Evolutionary conservation across 92 coral and sea anemone genomes (phyloP).

Genomic region (Pocillopora grandis): DNA sequence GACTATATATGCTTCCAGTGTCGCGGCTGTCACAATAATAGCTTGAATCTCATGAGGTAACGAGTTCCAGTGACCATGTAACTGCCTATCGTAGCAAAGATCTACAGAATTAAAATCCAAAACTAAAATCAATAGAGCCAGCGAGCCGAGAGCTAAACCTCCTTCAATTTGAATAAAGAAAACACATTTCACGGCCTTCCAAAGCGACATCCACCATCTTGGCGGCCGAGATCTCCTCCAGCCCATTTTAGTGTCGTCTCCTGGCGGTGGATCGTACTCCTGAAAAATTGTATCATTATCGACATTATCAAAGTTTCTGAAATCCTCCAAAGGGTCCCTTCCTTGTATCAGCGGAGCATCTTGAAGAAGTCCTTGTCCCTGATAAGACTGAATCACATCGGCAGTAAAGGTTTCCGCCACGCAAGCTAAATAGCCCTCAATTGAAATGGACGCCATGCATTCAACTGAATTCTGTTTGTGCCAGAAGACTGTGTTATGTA

Average conservation of each 20-base stretch:
- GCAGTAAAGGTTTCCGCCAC: not conserved
- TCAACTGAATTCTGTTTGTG: not conserved
- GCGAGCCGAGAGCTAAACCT: conserved; percentile 38
- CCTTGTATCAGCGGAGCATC: not conserved
- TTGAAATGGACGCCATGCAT: not conserved
- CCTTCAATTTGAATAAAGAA: conserved; percentile 52
- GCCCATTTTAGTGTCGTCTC: too few species aligned
- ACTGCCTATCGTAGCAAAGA: conserved; percentile 44
- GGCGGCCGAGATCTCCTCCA: too few species aligned
- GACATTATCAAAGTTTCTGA: conserved; percentile 17
- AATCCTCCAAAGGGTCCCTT: conserved; percentile 22
- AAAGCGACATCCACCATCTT: too few species aligned
- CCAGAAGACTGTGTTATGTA: too few species aligned
- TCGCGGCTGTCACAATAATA: conserved; percentile 42
- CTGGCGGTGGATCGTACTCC: too few species aligned
- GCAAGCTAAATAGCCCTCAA: not conserved
- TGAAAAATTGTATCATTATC: not conserved
- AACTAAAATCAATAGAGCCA: conserved; percentile 38
- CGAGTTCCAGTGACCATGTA: conserved; percentile 22
- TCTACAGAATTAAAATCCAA: conserved; percentile 65
- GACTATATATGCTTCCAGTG: conserved; percentile 47
- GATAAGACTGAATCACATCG: not conserved
- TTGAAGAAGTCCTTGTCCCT: not conserved
- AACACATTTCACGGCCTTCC: conserved; percentile 38
- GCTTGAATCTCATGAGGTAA: conserved; percentile 32